These are phyloP conservation scores for Sesia bembeciformis DNA, from an alignment of 2,888 invertebrate genomes.

Conservation along the genomic window DNA sequence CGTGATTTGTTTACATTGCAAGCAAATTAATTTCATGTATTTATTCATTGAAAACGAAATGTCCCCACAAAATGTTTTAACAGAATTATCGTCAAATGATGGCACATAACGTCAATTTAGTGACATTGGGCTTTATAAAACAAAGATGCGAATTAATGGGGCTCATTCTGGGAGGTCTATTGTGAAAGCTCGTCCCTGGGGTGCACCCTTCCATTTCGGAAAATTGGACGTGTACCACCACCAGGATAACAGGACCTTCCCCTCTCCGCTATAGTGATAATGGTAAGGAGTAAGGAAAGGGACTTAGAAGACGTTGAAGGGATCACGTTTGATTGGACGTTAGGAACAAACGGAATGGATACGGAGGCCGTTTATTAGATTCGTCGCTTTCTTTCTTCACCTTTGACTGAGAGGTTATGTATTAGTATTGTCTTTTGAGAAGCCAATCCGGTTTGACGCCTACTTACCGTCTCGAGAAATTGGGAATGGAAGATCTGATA, in stretches of 20 bases:
- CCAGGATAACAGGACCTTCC: constrained; percentile 44
- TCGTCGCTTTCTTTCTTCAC: constrained; percentile 67
- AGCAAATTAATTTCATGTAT: no score
- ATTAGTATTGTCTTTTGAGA: constrained; percentile 64
- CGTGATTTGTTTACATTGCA: no score
- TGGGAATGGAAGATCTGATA: constrained; percentile 28
- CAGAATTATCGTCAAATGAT: background rate
- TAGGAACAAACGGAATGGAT: constrained; percentile 63
- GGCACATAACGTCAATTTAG: constrained; percentile 27
- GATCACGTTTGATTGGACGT: constrained; percentile 46
- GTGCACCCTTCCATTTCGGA: constrained; percentile 66
- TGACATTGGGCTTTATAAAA: constrained; percentile 67
- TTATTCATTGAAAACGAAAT: no score
- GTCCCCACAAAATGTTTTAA: no score
- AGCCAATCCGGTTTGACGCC: constrained; percentile 45
- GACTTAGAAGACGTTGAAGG: constrained; percentile 25
- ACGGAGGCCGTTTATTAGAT: constrained; percentile 66
- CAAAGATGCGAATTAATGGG: constrained; percentile 71
- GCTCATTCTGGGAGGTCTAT: constrained; percentile 66
- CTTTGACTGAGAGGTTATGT: constrained; percentile 56
- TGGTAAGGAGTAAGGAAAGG: constrained; percentile 36
- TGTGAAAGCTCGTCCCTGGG: constrained; percentile 60
- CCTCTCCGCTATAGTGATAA: constrained; percentile 35
- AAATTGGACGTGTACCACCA: constrained; percentile 59
- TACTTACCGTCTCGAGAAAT: constrained; percentile 34